phyloP scores from a whole-genome alignment of 2,797 vertebrate genomes.

The Lepilemur septentrionalis region DNA sequence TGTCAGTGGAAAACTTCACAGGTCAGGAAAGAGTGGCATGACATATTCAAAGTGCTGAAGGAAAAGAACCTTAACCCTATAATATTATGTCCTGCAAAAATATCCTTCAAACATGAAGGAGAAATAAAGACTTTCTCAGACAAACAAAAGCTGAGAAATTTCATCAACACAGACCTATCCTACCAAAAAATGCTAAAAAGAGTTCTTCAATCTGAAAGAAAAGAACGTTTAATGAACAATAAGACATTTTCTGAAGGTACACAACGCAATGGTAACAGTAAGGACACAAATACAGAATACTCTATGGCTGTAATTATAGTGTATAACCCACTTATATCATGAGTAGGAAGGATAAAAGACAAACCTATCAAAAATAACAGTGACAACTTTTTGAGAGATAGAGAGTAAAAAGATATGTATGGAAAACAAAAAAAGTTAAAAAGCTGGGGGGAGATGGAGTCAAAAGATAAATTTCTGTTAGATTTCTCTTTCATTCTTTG shows the following conservation, averaged over 20 bases:
- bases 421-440: not conserved
- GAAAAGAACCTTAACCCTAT: not conserved
- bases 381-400: not conserved
- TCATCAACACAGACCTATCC: not conserved
- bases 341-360: not conserved
- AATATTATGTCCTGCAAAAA: not conserved
- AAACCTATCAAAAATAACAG: not conserved
- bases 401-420: not conserved
- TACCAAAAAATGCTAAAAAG: not conserved
- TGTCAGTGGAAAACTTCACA: not conserved
- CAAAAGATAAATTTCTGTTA: not conserved
- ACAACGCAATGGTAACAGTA: not conserved
- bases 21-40: not conserved
- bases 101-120: not conserved
- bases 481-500: not conserved
- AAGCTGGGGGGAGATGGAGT: not conserved
- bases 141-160: not conserved
- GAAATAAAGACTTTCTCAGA: not conserved
- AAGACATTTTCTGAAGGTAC: not conserved
- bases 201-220: not conserved
- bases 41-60: not conserved
- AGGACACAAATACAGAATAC: not conserved
- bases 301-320: not conserved
- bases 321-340: not conserved
- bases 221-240: not conserved